Conservation (phyloP, 1,140 invertebrate species). For the Argopecten irradians region DNA sequence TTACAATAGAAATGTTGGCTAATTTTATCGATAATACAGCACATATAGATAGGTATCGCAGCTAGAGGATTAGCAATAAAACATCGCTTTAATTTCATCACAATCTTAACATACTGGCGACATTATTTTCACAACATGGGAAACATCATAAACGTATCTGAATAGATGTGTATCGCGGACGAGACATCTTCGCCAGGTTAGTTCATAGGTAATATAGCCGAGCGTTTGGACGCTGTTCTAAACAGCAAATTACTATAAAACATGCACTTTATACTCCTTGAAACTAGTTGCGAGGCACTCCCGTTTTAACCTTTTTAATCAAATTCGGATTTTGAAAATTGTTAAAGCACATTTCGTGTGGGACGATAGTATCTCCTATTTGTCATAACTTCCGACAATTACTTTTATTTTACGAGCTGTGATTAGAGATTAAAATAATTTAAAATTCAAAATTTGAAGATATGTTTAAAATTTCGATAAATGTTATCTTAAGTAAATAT, state of each 20-base stretch:
- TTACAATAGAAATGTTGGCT: neutral
- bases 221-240: neutral
- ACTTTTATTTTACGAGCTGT: neutral
- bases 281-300: neutral
- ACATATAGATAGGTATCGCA: neutral
- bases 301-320: neutral
- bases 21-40: neutral
- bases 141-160: neutral
- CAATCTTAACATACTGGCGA: neutral
- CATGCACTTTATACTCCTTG: neutral
- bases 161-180: neutral
- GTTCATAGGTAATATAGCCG: neutral
- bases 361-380: neutral
- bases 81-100: neutral
- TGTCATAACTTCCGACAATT: neutral
- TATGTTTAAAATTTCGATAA: neutral
- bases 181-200: neutral
- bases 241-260: neutral
- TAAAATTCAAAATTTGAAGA: neutral
- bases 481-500: slow-evolving; percentile 5
- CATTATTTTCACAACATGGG: neutral
- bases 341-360: neutral
- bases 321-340: slow-evolving; percentile 12
- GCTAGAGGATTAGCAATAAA: neutral
- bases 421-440: neutral